phyloP scores from a whole-genome alignment of 1,140 invertebrate genomes.

The Drosophila guanche region DNA sequence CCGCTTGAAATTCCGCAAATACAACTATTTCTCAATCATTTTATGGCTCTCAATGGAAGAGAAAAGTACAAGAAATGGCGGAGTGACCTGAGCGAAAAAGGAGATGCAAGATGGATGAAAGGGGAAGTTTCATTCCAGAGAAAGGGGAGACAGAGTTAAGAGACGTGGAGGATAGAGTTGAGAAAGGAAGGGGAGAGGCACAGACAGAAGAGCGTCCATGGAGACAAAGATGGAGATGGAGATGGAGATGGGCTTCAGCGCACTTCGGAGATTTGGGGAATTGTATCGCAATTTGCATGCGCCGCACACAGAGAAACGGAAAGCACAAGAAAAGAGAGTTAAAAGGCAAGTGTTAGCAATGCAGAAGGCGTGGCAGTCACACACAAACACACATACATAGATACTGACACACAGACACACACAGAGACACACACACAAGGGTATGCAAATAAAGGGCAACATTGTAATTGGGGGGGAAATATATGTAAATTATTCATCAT shows the following conservation, averaged over 20 bases:
- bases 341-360: conserved; percentile 51
- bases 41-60: background rate
- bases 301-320: conserved; percentile 36
- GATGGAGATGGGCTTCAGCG: background rate
- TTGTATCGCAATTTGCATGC: conserved; percentile 79
- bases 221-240: too few relatives aligned
- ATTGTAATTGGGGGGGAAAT: conserved; percentile 79
- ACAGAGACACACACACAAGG: conserved; percentile 23
- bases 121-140: too few relatives aligned
- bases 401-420: conserved; percentile 4
- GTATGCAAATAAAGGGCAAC: conserved; percentile 81
- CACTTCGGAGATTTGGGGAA: conserved; percentile 78
- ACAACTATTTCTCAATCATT: conserved; percentile 68
- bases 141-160: conserved; percentile 4
- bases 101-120: background rate
- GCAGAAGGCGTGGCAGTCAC: conserved; percentile 26
- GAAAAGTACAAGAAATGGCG: background rate
- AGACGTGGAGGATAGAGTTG: conserved; percentile 7
- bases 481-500: conserved; percentile 83
- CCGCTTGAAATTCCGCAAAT: conserved; percentile 48
- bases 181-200: conserved; percentile 8
- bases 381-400: conserved; percentile 11
- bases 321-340: conserved; percentile 33
- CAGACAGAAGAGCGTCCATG: background rate
- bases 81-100: conserved; percentile 1